phyloP scores from a whole-genome alignment of 2,113 vertebrate genomes.

The Meleagris gallopavo region DNA sequence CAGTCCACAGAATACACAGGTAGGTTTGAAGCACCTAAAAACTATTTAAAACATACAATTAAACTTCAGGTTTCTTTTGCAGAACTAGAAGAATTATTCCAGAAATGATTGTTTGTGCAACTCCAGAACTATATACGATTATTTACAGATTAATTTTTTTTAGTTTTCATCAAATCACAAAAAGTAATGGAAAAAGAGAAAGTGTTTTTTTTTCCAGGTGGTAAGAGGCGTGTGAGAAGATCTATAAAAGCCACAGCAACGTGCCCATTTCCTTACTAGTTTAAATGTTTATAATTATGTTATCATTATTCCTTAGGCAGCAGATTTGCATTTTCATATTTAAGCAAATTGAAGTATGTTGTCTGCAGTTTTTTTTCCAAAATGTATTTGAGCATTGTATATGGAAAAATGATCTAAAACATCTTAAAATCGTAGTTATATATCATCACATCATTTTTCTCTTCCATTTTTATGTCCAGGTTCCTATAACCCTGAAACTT shows the following conservation, averaged over 20 bases:
- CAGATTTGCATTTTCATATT: background rate
- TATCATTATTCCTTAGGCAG: background rate
- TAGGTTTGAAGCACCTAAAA: conserved; percentile 80
- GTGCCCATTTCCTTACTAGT: background rate
- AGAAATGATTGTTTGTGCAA: background rate
- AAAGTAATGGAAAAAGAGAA: background rate
- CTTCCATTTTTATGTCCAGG: background rate
- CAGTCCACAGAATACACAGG: conserved; percentile 83
- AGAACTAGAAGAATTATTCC: background rate
- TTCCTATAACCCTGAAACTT: background rate
- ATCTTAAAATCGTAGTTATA: background rate
- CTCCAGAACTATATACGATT: background rate
- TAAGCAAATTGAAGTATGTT: background rate
- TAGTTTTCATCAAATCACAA: background rate
- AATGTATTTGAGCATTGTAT: background rate
- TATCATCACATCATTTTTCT: background rate
- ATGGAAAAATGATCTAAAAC: background rate
- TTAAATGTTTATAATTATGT: background rate
- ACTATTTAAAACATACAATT: conserved; percentile 71
- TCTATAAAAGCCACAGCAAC: background rate
- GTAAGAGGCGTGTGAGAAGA: background rate
- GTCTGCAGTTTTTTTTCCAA: background rate
- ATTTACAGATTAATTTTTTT: background rate
- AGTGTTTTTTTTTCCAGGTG: background rate
- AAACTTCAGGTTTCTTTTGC: background rate